Evolutionary conservation across 92 coral and sea anemone genomes (phyloP), one percentile per base, ranked within the genome.

Genomic region (Epizoanthus ramosus): DNA sequence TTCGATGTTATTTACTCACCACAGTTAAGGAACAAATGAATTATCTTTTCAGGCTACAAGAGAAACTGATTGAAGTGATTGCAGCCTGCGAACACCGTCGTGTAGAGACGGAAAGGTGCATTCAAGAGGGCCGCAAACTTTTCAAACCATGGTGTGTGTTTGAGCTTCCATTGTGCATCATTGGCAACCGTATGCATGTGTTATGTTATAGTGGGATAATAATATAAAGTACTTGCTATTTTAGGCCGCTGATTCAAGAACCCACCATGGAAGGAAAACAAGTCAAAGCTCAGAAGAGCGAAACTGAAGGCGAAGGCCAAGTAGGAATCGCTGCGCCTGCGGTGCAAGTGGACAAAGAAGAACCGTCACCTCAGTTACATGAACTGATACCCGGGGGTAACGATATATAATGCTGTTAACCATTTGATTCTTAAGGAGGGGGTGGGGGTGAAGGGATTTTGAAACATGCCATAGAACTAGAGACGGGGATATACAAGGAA

Each of bases 81-180:
- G 24, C 57, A 63, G 58, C 70, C 4, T 77, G 69, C 41, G 71
- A 77, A 41, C 58, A 63, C 10, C 82, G 57, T 22, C 82, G 47
- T 18, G 41, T 23, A 19, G 82, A 60, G 59, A 77, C 71, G 19
- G 82, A 77, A 77, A 41, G 25, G 6, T 77, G 82, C 22, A 63
- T 63, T 28, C 82, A 39, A 22, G 82, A 77, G 57, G 71, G 82
- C n/a, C 82, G 82, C 15, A 19, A 61, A 43, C 82, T 77, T 77
- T 77, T 77, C 69, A 77, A 77, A 57, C 82, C 82, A 8, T 77
- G 81, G 81, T 76, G 63, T 23, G 67, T 13, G 60, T 59, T 8
- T 67, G 2, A 65, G 70, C 60, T 41, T 60, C 45, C 3, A 17
- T 41, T 59, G n/a, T 58, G 6, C 2, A 16, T 10, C 10, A 17